phyloP scores from a whole-genome alignment of 92 coral and sea anemone species.

The Palythoa grandis region DNA sequence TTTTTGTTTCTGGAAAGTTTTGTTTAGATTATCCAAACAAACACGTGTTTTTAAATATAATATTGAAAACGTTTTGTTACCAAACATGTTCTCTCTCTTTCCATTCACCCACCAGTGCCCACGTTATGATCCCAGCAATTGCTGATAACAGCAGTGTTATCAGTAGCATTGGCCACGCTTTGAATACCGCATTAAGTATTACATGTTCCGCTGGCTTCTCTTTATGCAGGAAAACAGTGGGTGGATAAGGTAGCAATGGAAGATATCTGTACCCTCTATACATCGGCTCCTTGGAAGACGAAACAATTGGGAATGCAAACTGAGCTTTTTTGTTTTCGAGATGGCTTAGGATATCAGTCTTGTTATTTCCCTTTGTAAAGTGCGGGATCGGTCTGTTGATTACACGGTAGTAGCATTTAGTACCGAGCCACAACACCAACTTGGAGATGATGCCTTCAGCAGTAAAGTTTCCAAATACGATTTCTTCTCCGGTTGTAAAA shows the following conservation, averaged over 20 bases:
- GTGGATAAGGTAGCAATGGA: conserved; percentile 19
- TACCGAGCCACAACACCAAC: not conserved
- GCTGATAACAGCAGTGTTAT: conserved; percentile 18
- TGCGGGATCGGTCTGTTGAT: not conserved
- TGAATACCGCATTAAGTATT: conserved; percentile 5
- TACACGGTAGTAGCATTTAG: not conserved
- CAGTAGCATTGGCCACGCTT: conserved; percentile 27
- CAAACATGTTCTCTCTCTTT: not conserved
- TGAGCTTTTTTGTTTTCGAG: not conserved
- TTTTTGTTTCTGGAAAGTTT: too few species aligned
- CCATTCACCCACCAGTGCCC: conserved; percentile 2
- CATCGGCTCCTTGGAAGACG: not conserved
- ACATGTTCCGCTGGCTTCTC: not conserved
- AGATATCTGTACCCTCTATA: conserved; percentile 27
- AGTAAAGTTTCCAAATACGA: not conserved
- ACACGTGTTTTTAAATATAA: too few species aligned
- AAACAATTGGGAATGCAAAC: conserved; percentile 23
- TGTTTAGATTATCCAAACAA: too few species aligned
- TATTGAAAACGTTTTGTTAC: too few species aligned
- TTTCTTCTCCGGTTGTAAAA: conserved; percentile 8
- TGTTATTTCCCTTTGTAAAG: not conserved
- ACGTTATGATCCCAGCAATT: conserved; percentile 10
- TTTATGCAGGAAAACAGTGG: conserved; percentile 7
- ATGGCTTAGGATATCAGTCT: conserved; percentile 14
- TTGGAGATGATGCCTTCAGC: conserved; percentile 26